Percentiles rank a stretch among this genome's conserved stretches.
phyloP scores from a whole-genome alignment of 2,888 invertebrate genomes.

The Cepaea hortensis region DNA sequence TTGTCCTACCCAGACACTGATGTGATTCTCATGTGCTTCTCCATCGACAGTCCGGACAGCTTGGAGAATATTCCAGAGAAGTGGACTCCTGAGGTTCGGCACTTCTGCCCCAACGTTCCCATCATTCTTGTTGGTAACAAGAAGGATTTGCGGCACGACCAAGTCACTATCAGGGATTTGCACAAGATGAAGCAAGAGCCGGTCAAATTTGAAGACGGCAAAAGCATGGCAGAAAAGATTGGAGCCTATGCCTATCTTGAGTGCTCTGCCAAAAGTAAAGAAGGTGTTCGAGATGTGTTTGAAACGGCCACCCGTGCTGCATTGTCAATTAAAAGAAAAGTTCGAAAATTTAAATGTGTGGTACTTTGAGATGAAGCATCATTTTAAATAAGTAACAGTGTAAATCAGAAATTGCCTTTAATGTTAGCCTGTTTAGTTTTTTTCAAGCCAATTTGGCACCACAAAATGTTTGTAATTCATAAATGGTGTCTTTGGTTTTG shows the following conservation, averaged over 20 bases:
- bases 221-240: slow-evolving; percentile 98
- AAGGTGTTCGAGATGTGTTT: slow-evolving; percentile 98
- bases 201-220: slow-evolving; percentile 96
- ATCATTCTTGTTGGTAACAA: slow-evolving; percentile 99
- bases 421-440: neutral
- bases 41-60: slow-evolving; percentile 97
- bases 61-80: slow-evolving; percentile 99
- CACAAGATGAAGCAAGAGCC: slow-evolving; percentile 99
- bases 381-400: neutral
- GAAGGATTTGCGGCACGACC: slow-evolving; percentile 79
- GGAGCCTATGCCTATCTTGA: slow-evolving; percentile 98
- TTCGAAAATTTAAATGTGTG: slow-evolving; percentile 40
- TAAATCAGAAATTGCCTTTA: neutral
- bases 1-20: slow-evolving; percentile 97
- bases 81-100: slow-evolving; percentile 94
- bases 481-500: neutral
- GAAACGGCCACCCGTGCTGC: slow-evolving; percentile 99
- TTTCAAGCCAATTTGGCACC: neutral
- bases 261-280: slow-evolving; percentile 99
- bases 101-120: slow-evolving; percentile 99
- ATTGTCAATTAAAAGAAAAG: slow-evolving; percentile 76
- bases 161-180: slow-evolving; percentile 80
- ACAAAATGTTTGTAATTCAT: neutral
- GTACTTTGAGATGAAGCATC: slow-evolving; percentile 29
- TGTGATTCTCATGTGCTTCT: slow-evolving; percentile 99